phyloP scores from a whole-genome alignment of 92 coral and sea anemone genomes.

The Phymanthus crucifer region DNA sequence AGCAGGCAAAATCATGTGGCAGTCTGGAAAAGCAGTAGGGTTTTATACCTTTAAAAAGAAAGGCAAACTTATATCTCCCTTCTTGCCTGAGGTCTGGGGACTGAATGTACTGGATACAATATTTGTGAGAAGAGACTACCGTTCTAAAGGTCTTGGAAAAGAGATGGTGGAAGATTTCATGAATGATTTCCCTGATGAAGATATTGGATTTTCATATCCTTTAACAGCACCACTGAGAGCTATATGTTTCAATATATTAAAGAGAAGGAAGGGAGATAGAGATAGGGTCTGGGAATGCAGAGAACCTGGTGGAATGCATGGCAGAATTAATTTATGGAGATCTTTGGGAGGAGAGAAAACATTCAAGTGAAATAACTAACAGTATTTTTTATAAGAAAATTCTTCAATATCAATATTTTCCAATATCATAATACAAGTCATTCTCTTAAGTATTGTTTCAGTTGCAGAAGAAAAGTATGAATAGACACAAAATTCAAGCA shows the following conservation, averaged over 20 bases:
- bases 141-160: slow-evolving; percentile 41
- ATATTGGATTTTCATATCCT: slow-evolving; percentile 52
- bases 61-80: slow-evolving; percentile 37
- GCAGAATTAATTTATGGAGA: slow-evolving; percentile 19
- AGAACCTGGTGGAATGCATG: slow-evolving; percentile 27
- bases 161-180: slow-evolving; percentile 49
- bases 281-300: slow-evolving; percentile 49
- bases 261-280: slow-evolving; percentile 30
- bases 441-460: too few species aligned
- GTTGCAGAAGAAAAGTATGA: too few species aligned
- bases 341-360: neutral
- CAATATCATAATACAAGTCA: too few species aligned
- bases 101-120: slow-evolving; percentile 55
- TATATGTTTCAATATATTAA: slow-evolving; percentile 40
- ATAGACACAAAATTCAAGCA: too few species aligned
- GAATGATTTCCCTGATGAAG: slow-evolving; percentile 34
- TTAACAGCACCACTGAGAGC: slow-evolving; percentile 22
- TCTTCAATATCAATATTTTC: too few species aligned
- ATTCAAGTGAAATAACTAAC: too few species aligned
- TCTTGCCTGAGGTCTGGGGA: slow-evolving; percentile 38
- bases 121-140: slow-evolving; percentile 37
- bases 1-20: slow-evolving; percentile 48
- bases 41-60: slow-evolving; percentile 52
- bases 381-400: too few species aligned
- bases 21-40: slow-evolving; percentile 51